phyloP scores from a whole-genome alignment of 2,113 vertebrate genomes.

The Pluvialis apricaria region DNA sequence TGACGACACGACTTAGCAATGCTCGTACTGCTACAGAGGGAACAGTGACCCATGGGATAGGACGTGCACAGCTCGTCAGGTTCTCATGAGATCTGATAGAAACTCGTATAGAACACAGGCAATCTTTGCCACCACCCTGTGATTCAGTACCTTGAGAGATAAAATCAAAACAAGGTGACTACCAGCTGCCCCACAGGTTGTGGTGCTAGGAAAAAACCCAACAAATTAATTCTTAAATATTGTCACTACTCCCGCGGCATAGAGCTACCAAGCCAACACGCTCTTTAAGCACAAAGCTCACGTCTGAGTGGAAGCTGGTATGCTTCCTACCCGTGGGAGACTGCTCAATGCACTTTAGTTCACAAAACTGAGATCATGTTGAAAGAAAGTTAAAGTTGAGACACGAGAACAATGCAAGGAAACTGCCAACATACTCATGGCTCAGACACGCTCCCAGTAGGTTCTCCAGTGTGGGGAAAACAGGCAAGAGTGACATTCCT shows the following conservation, averaged over 20 bases:
- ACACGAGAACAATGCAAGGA: conserved; percentile 61
- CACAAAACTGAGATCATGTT: conserved; percentile 11
- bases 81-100: neutral
- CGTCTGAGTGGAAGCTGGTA: neutral
- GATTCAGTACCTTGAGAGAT: neutral
- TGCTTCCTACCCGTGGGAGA: neutral
- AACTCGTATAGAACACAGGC: neutral
- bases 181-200: neutral
- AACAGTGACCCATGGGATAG: neutral
- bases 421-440: conserved; percentile 46
- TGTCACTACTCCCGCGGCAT: neutral
- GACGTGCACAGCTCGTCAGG: neutral
- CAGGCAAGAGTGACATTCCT: conserved; percentile 8
- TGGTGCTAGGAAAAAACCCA: neutral
- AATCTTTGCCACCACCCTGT: neutral
- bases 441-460: conserved; percentile 25
- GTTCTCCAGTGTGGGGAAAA: neutral
- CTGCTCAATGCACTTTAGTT: neutral
- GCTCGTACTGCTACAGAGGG: neutral
- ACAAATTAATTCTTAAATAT: neutral
- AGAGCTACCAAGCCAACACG: neutral
- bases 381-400: conserved; percentile 56
- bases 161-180: neutral
- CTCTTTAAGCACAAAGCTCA: neutral
- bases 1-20: neutral